Percentiles rank a stretch among this genome's conserved stretches.
These are phyloP conservation scores for Drosophila mettleri DNA, from an alignment of 2,888 invertebrate species.

Conservation along the genomic window DNA sequence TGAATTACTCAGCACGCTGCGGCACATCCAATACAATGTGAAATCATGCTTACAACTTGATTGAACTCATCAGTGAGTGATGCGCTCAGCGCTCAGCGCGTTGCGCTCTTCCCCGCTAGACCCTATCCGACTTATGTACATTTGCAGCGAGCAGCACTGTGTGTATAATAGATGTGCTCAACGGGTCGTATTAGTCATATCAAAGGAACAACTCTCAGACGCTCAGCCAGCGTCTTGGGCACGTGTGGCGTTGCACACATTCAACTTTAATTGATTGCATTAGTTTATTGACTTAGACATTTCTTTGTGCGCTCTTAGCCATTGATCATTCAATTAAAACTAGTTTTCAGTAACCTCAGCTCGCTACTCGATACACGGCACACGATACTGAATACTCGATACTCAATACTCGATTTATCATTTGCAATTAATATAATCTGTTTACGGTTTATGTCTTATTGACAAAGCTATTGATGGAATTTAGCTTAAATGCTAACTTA, in stretches of 20 bases:
- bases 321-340: constrained; percentile 61
- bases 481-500: background rate
- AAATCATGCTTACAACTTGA: constrained; percentile 78
- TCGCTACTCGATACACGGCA: background rate
- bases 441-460: constrained; percentile 3
- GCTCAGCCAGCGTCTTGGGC: constrained; percentile 20
- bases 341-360: constrained; percentile 21
- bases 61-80: constrained; percentile 70
- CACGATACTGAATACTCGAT: background rate
- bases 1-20: constrained; percentile 66
- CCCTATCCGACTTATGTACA: constrained; percentile 37
- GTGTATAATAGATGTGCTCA: constrained; percentile 11
- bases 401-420: background rate
- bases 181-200: constrained; percentile 38
- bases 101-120: background rate
- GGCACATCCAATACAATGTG: constrained; percentile 67
- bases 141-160: constrained; percentile 15
- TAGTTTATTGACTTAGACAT: constrained; percentile 60
- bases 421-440: constrained; percentile 52
- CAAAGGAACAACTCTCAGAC: constrained; percentile 17
- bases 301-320: constrained; percentile 13
- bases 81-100: background rate
- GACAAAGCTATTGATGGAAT: background rate
- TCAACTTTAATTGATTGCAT: constrained; percentile 70
- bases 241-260: constrained; percentile 50